phyloP scores from a whole-genome alignment of 2,888 invertebrate genomes.

The Eristalinus sepulchralis region DNA sequence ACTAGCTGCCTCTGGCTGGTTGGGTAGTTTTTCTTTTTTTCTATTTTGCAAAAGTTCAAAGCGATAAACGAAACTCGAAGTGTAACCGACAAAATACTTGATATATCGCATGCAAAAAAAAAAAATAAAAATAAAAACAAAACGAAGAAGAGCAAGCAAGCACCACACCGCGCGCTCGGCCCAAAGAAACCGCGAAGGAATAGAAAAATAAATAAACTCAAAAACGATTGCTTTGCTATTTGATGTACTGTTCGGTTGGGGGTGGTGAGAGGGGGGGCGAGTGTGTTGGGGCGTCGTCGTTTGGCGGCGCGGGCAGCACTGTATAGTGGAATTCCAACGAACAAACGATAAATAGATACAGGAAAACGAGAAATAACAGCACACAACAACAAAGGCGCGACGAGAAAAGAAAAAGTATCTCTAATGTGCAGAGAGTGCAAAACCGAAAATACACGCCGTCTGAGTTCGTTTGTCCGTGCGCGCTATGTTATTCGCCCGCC shows the following conservation, averaged over 20 bases:
- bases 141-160: conserved; percentile 33
- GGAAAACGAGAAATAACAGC: conserved; percentile 8
- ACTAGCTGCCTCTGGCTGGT: background rate
- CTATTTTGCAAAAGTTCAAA: conserved; percentile 51
- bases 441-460: conserved; percentile 63
- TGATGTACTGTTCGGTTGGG: too few species aligned
- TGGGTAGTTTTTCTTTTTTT: background rate
- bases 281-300: background rate
- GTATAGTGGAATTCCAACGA: conserved; percentile 41
- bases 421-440: conserved; percentile 34
- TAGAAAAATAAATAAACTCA: conserved; percentile 23
- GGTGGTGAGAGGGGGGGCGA: too few species aligned
- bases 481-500: conserved; percentile 27
- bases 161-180: background rate
- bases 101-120: conserved; percentile 8
- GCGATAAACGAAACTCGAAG: conserved; percentile 39
- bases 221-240: conserved; percentile 1
- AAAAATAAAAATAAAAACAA: background rate
- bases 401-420: conserved; percentile 30
- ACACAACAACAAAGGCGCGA: background rate
- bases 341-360: conserved; percentile 41
- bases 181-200: background rate
- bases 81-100: conserved; percentile 16
- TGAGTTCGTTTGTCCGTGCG: conserved; percentile 35
- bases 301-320: background rate